These are phyloP conservation scores for Ascaphus truei DNA, from an alignment of 2,113 vertebrate genomes.

Conservation along the genomic window DNA sequence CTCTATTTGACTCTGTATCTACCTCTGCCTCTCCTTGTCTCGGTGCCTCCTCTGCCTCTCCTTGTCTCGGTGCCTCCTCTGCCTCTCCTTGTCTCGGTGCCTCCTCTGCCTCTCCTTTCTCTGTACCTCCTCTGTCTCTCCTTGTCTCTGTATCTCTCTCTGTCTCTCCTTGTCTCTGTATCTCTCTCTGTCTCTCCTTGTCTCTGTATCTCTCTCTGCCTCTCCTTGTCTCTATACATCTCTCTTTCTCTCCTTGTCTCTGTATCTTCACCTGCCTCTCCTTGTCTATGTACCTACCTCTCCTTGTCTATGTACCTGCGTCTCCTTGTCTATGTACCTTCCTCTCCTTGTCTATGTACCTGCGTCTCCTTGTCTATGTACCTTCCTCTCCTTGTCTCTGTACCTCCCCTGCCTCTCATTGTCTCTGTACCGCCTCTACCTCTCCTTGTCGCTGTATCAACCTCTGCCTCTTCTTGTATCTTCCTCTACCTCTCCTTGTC, in stretches of 20 bases:
- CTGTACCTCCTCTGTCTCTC: background rate
- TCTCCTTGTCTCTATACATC: background rate
- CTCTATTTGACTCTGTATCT: background rate
- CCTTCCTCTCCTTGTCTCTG: background rate
- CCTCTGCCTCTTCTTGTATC: background rate
- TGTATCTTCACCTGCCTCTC: background rate
- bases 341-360: too few species aligned
- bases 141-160: background rate
- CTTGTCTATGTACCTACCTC: background rate
- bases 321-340: background rate
- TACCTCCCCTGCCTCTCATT: background rate
- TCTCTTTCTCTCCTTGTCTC: background rate
- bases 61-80: too few species aligned
- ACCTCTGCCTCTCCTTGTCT: conserved; percentile 2
- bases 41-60: conserved; percentile 83
- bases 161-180: background rate
- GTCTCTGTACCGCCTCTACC: background rate
- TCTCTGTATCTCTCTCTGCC: background rate
- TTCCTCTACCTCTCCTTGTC: background rate
- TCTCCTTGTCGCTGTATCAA: background rate
- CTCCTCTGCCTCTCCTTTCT: background rate
- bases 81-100: background rate
- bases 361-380: too few species aligned
- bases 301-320: background rate
- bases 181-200: background rate